Evolutionary conservation across 2,113 vertebrate species (phyloP), one percentile per base, ranked within the genome.

Genomic region (Eolophus roseicapilla): DNA sequence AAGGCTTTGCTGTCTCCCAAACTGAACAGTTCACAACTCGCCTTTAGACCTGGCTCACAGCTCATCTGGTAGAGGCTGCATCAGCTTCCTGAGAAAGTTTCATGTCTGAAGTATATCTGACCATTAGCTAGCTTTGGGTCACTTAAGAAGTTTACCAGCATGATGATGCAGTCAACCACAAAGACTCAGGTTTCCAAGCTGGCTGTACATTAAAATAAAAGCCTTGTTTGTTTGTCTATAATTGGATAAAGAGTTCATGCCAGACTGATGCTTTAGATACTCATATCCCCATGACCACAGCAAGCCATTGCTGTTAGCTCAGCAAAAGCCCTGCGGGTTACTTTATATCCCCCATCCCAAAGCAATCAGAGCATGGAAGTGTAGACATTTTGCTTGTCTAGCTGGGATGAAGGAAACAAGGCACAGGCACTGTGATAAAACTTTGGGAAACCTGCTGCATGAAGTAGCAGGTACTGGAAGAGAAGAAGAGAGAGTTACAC

Each of bases 331-430:
- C 76, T 37, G 31, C 0, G 13, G 53, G 23, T 46, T 55, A 19
- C n/a, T 86, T 37, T 5, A 73, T 2, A 71, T 5, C 47, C 60
- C 43, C 33, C 35, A 47, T 5, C 69, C 80, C 83, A 89, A 43
- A 81, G 68, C 29, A 46, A 60, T 2, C 16, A 9, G n/a, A 86
- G 78, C 39, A n/a, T 6, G 11, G 43, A 33, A 86, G 17, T 0
- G 16, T 4, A 55, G 19, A 11, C 0, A 20, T 28, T 73, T 60
- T 37, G 21, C 16, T 82, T 7, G 0, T 2, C 7, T 9, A 39
- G 41, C 68, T 37, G 20, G 68, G 11, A 41, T 7, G 5, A 39
- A 68, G 31, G 67, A 29, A 63, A 73, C 33, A 71, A 49, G 35
- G 57, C 33, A 47, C 20, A n/a, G 24, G 12, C 53, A n/a, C 7